Evolutionary conservation across 2,113 vertebrate genomes (phyloP).

Genomic region (Salvelinus alpinus): DNA sequence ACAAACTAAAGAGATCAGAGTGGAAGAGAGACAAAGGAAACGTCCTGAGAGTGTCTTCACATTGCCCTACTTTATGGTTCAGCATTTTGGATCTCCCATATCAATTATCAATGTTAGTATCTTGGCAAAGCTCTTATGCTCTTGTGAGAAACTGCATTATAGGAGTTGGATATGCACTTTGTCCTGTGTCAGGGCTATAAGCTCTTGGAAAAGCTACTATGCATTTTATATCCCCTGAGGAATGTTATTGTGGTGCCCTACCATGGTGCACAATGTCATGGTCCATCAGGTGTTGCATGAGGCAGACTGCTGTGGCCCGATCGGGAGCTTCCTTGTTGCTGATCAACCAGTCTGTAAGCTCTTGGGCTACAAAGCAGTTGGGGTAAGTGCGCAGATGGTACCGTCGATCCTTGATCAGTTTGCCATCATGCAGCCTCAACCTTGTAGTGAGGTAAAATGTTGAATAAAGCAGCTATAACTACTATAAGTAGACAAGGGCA

Average conservation of each 20-base stretch:
- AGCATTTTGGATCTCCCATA: neutral
- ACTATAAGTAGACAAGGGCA: no score
- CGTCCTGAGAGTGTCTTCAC: neutral
- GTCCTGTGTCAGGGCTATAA: no score
- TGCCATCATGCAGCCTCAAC: conserved; percentile 82
- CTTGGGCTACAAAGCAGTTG: conserved; percentile 85
- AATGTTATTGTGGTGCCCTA: conserved; percentile 49
- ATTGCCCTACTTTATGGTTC: neutral
- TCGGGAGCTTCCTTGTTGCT: conserved; percentile 82
- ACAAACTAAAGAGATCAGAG: conserved; percentile 70
- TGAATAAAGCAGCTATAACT: no score
- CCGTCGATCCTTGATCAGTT: conserved; percentile 82
- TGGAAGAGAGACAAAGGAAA: conserved; percentile 4
- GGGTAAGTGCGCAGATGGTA: conserved; percentile 84
- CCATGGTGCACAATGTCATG: conserved; percentile 87
- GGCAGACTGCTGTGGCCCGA: conserved; percentile 74
- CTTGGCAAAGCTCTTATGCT: neutral
- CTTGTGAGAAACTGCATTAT: neutral
- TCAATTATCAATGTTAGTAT: neutral
- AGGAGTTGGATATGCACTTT: neutral
- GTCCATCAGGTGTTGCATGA: conserved; percentile 88
- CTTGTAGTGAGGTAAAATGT: conserved; percentile 51
- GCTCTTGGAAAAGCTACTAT: no score
- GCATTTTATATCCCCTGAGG: neutral
- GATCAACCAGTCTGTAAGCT: conserved; percentile 83